Base-by-base conservation (phyloP, 92 coral and sea anemone genomes). In the Porites lobata region DNA sequence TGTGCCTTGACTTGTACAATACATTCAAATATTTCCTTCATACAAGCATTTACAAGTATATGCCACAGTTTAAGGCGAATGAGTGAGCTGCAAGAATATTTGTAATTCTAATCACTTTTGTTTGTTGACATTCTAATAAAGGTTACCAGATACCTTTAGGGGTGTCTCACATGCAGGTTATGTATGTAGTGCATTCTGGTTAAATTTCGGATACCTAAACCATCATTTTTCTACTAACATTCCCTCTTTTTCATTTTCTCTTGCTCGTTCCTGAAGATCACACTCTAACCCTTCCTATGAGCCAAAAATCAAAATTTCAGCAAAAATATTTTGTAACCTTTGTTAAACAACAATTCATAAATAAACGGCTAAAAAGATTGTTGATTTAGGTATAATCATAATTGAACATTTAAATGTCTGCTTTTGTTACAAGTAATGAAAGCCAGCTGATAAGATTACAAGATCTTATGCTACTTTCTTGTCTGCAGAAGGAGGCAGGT, bases 401-500 rank as follows among this genome's bases (percentile, higher is more conserved):
- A 26, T 26, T 26, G 2, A 26, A 32, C 62, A 65, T 59, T 65
- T 22, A 78, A 1, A 29, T 18, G 72, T 32, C 62, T 62, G 70
- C 50, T 62, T 80, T 47, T 26, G 17, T 29, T 80, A 15, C 50
- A 57, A 29, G 72, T 80, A n/a, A 65, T 80, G 20, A 78, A 78
- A 78, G 83, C 57, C 13, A 18, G 72, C 63, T 20, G 13, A 56
- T n/a, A 52, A 51, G 62, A 26, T 66, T 43, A 50, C 51, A 65
- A 63, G 72, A 22, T 20, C 63, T 66, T 57, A 20, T 63, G 67
- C 56, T 65, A 47, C 76, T 83, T 65, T 51, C 29, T 70, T 76
- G 29, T 7, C 29, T 77, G 62, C 76, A 89, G 89, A 76, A 84
- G 85, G 77, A 83, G 47, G 62, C 67, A 90, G 64, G 87, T 90